Percentiles rank a stretch among this genome's conserved stretches.
Conservation (phyloP, 2,888 invertebrate species). For the Lepidochrysops patricia region DNA sequence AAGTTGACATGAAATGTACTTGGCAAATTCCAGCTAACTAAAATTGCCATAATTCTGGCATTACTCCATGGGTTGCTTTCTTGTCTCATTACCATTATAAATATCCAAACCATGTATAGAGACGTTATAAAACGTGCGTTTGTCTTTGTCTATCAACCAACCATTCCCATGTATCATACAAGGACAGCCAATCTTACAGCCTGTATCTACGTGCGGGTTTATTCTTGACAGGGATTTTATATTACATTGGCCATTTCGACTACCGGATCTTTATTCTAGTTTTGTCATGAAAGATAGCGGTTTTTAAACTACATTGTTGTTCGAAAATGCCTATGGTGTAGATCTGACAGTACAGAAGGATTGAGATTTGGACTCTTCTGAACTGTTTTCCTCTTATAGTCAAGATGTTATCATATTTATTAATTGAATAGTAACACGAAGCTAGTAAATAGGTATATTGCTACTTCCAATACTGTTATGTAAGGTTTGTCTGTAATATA, state of each 20-base stretch:
- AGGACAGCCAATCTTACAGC: too few species aligned
- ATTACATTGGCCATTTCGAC: not conserved
- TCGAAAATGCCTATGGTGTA: not conserved
- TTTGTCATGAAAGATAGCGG: not conserved
- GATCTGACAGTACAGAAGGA: not conserved
- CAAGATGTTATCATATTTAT: not conserved
- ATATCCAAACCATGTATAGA: too few species aligned
- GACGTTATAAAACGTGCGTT: too few species aligned
- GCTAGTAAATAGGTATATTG: slow-evolving; percentile 1
- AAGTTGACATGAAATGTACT: too few species aligned
- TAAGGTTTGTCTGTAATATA: not conserved
- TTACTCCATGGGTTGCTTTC: too few species aligned
- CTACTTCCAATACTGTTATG: not conserved
- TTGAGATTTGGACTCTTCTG: not conserved
- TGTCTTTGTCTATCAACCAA: too few species aligned
- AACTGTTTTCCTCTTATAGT: not conserved
- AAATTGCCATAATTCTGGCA: too few species aligned
- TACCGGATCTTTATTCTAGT: not conserved
- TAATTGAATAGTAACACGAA: not conserved
- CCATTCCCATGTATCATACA: too few species aligned
- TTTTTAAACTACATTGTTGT: not conserved
- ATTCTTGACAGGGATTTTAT: not conserved
- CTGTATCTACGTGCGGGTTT: too few species aligned
- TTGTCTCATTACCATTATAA: too few species aligned
- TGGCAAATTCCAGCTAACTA: too few species aligned